Conservation (phyloP, 1,140 invertebrate species). For the Galendromus occidentalis region DNA sequence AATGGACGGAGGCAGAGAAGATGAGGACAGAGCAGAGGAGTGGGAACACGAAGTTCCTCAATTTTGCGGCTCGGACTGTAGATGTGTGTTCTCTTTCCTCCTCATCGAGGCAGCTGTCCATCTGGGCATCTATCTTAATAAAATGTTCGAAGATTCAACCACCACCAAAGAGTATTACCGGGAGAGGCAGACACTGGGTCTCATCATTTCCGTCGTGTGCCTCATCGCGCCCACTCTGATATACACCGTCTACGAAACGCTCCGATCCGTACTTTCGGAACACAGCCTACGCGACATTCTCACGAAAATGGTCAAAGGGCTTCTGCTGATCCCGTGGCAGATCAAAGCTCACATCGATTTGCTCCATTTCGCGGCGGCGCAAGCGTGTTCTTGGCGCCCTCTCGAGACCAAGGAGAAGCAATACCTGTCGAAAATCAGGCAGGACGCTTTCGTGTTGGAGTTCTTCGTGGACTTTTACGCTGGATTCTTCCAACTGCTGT, state of each 20-base stretch:
- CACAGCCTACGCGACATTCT: constrained; percentile 15
- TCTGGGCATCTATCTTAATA: background rate
- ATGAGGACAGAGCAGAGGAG: background rate
- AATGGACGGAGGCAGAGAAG: no score
- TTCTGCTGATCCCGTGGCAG: constrained; percentile 22
- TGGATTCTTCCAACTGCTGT: constrained; percentile 20
- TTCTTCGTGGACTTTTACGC: constrained; percentile 25
- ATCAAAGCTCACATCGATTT: constrained; percentile 22
- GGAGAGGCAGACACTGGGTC: background rate
- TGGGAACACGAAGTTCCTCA: constrained; percentile 2
- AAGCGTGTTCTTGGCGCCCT: constrained; percentile 17
- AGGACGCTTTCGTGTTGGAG: constrained; percentile 20
- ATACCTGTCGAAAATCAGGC: constrained; percentile 16
- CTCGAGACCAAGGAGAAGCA: constrained; percentile 17
- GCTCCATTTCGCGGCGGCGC: constrained; percentile 19
- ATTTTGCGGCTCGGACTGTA: constrained; percentile 1
- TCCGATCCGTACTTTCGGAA: constrained; percentile 16
- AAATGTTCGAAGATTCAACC: background rate
- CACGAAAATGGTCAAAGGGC: constrained; percentile 20
- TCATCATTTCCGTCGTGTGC: constrained; percentile 18
- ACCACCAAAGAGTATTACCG: background rate
- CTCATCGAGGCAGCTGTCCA: background rate
- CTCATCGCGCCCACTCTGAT: constrained; percentile 19
- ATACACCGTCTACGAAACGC: constrained; percentile 20
- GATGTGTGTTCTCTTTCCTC: background rate